Percentiles rank a stretch among this genome's conserved stretches.
Conservation (phyloP, 2,797 vertebrate species). For the Coreius guichenoti region DNA sequence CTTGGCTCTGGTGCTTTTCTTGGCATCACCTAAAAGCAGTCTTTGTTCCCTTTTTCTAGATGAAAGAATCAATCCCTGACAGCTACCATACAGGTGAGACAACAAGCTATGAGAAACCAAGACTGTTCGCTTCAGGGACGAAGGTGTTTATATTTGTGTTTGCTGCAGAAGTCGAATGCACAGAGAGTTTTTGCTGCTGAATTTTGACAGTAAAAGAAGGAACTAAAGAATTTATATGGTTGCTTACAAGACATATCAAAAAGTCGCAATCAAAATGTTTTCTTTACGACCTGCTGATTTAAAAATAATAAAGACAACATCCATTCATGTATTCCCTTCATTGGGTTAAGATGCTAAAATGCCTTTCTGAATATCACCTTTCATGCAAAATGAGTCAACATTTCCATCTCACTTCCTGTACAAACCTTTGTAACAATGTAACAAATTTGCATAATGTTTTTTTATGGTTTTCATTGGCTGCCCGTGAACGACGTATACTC, state of each 20-base stretch:
- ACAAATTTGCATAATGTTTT: too few species aligned
- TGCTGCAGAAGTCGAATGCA: conserved; percentile 14
- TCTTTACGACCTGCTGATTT: background rate
- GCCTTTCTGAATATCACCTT: background rate
- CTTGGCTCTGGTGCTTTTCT: conserved; percentile 48
- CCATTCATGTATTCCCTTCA: background rate
- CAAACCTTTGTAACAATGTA: too few species aligned
- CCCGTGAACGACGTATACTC: too few species aligned
- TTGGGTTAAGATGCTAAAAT: background rate
- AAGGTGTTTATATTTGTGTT: background rate
- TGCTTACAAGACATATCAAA: background rate
- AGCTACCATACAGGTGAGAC: conserved; percentile 51
- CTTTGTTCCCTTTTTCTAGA: conserved; percentile 53
- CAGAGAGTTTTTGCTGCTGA: background rate
- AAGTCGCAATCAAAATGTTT: background rate
- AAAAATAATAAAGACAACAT: background rate
- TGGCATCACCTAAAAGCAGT: conserved; percentile 53
- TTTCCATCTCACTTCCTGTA: too few species aligned
- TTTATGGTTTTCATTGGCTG: background rate
- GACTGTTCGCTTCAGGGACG: conserved; percentile 23
- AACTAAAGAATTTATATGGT: background rate
- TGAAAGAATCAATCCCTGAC: conserved; percentile 52
- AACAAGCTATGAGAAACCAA: conserved; percentile 27
- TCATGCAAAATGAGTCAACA: too few species aligned
- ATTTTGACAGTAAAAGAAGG: background rate